Conservation (phyloP, 2,113 vertebrate genomes). For the Daubentonia madagascariensis region DNA sequence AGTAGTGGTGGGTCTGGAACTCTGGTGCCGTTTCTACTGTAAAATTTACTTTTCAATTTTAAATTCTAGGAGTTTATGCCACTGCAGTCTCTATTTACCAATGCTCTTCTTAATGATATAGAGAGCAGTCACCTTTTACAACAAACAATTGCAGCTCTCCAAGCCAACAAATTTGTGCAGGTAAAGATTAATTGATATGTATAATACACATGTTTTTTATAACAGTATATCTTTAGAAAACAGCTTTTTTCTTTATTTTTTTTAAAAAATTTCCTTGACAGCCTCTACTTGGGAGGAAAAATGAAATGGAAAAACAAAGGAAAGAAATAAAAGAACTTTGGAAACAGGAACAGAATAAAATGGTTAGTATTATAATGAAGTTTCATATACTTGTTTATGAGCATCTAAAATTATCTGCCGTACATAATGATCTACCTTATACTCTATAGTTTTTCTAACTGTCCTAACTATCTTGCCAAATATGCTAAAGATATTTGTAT, state of each 20-base stretch:
- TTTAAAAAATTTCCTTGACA: conserved; percentile 69
- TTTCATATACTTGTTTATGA: background rate
- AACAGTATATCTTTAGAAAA: conserved; percentile 18
- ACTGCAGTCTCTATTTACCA: conserved; percentile 92
- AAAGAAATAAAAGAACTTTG: conserved; percentile 98
- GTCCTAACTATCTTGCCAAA: background rate
- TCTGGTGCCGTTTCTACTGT: background rate
- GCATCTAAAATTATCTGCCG: background rate
- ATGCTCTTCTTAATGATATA: conserved; percentile 93
- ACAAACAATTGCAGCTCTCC: conserved; percentile 92
- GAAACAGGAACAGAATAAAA: conserved; percentile 97
- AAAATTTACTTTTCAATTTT: conserved; percentile 50
- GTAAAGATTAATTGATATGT: conserved; percentile 79
- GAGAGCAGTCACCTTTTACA: conserved; percentile 93
- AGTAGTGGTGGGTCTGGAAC: background rate
- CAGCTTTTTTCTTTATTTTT: conserved; percentile 54
- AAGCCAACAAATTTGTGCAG: conserved; percentile 97
- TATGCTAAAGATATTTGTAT: background rate
- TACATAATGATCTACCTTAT: background rate
- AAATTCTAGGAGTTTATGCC: conserved; percentile 94
- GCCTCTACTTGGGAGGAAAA: conserved; percentile 95
- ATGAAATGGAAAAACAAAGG: conserved; percentile 95
- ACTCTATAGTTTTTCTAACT: conserved; percentile 2
- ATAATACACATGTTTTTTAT: background rate
- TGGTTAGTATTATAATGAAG: conserved; percentile 85